Percentiles rank a stretch among this genome's conserved stretches.
Conservation (phyloP, 2,113 vertebrate species). For the Peromyscus polionotus region DNA sequence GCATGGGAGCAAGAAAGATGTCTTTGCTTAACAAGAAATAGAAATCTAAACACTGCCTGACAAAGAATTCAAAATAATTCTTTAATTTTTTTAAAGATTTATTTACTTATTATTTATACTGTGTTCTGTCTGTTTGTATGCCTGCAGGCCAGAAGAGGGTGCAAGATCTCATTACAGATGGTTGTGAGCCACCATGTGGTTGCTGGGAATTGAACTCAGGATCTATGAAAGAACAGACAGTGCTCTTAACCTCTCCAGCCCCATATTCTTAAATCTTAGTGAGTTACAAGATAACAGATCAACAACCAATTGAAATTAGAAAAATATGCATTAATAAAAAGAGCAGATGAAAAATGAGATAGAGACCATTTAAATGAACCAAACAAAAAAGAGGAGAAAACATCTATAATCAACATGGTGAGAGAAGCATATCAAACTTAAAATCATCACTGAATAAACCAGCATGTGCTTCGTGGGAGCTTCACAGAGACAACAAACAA, state of each 20-base stretch:
- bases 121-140: too few relatives aligned
- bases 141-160: too few relatives aligned
- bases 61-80: not conserved
- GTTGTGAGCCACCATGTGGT: too few relatives aligned
- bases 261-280: not conserved
- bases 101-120: too few relatives aligned
- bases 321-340: not conserved
- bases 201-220: too few relatives aligned
- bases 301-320: not conserved
- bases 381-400: not conserved
- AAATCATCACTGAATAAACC: not conserved
- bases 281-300: not conserved
- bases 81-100: not conserved
- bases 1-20: not conserved
- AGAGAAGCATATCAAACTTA: not conserved
- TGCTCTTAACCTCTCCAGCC: too few relatives aligned
- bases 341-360: not conserved
- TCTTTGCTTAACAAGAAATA: not conserved
- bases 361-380: not conserved
- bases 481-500: not conserved
- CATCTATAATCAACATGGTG: not conserved
- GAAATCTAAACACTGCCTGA: not conserved
- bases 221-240: too few relatives aligned
- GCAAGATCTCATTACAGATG: too few relatives aligned
- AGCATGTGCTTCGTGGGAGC: not conserved